Conservation (phyloP, 2,797 vertebrate species). For the Anabas testudineus region DNA sequence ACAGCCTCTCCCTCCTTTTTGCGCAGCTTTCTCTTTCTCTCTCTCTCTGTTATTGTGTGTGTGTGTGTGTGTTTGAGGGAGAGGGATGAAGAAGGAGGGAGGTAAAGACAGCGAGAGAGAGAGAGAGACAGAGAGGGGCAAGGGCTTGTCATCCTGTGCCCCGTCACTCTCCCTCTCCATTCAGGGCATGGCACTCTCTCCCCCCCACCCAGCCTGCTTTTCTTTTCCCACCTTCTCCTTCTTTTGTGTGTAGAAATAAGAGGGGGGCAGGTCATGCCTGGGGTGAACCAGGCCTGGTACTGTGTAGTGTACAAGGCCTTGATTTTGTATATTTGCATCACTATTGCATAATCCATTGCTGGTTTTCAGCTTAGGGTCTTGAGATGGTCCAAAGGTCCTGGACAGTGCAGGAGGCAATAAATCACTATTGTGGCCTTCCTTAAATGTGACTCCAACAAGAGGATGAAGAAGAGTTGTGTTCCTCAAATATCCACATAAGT, state of each 20-base stretch:
- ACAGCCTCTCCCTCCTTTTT: slow-evolving; percentile 64
- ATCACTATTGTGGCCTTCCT: neutral
- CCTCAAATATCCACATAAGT: too few relatives aligned
- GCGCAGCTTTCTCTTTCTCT: slow-evolving; percentile 29
- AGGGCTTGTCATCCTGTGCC: slow-evolving; percentile 57
- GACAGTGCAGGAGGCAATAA: neutral
- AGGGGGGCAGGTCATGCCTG: slow-evolving; percentile 30
- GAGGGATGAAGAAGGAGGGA: slow-evolving; percentile 41
- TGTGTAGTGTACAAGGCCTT: slow-evolving; percentile 81
- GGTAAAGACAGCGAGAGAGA: too few relatives aligned
- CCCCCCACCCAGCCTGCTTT: slow-evolving; percentile 47
- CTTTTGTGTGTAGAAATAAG: neutral
- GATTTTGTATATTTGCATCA: too few relatives aligned
- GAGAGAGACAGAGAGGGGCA: slow-evolving; percentile 51
- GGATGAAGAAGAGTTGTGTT: neutral
- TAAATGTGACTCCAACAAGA: neutral
- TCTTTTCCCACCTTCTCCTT: slow-evolving; percentile 7
- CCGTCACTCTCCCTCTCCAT: too few relatives aligned
- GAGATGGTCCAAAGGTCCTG: neutral
- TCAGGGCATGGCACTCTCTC: too few relatives aligned
- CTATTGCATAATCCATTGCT: neutral
- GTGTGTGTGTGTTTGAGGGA: slow-evolving; percentile 29
- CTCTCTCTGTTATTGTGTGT: slow-evolving; percentile 32
- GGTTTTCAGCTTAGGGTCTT: neutral
- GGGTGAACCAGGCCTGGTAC: slow-evolving; percentile 66